Conservation (phyloP, 2,888 invertebrate species). For the Eristalis intricaria region DNA sequence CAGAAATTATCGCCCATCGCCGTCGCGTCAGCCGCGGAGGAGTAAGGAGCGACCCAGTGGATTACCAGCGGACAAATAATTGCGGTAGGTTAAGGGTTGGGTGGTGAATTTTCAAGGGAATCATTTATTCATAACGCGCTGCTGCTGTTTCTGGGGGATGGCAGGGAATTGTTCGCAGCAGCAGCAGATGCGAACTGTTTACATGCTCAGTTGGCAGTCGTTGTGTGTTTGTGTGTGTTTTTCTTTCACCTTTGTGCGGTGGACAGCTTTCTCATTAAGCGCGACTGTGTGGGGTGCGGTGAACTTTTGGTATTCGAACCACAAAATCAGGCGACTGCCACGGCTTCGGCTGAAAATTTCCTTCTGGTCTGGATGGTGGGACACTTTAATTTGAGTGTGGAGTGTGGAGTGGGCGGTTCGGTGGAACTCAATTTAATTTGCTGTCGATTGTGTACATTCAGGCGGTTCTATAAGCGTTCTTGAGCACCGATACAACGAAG, state of each 20-base stretch:
- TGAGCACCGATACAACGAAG: too few relatives aligned
- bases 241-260: not conserved
- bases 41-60: constrained; percentile 27
- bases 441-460: too few relatives aligned
- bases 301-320: not conserved
- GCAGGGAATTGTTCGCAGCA: not conserved
- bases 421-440: too few relatives aligned
- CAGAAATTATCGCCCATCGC: not conserved
- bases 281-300: not conserved
- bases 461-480: too few relatives aligned
- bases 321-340: not conserved
- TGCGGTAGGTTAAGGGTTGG: constrained; percentile 24
- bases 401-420: too few relatives aligned
- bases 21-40: not conserved
- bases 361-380: not conserved
- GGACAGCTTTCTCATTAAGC: not conserved
- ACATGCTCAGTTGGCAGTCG: not conserved
- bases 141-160: not conserved
- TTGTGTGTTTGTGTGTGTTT: not conserved
- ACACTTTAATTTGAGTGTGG: not conserved
- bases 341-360: too few relatives aligned
- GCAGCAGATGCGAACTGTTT: not conserved
- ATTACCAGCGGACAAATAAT: constrained; percentile 10
- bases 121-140: not conserved
- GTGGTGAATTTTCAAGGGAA: not conserved